These are phyloP conservation scores for Pseudoatta argentina DNA, from an alignment of 1,140 invertebrate genomes.

Conservation along the genomic window DNA sequence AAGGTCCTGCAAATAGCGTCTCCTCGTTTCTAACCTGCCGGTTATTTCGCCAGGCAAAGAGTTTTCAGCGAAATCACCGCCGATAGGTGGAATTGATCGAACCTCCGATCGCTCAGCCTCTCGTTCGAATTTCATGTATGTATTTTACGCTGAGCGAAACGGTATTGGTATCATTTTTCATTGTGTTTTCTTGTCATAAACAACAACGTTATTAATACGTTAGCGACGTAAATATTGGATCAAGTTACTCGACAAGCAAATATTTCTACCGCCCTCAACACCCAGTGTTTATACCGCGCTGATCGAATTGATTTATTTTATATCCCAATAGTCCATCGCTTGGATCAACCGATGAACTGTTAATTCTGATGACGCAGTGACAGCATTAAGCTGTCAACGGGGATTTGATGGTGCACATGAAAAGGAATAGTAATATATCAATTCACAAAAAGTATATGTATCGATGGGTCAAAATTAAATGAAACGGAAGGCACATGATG, in stretches of 20 bases:
- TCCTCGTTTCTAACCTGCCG: slow-evolving; percentile 11
- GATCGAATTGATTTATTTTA: slow-evolving; percentile 59
- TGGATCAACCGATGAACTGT: slow-evolving; percentile 53
- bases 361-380: slow-evolving; percentile 39
- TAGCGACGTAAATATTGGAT: slow-evolving; percentile 44
- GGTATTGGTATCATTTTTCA: slow-evolving; percentile 37
- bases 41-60: slow-evolving; percentile 21
- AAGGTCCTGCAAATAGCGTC: slow-evolving; percentile 51
- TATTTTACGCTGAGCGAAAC: background rate
- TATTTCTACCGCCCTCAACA: slow-evolving; percentile 43
- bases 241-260: slow-evolving; percentile 43
- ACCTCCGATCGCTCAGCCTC: background rate
- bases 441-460: background rate
- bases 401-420: background rate
- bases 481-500: slow-evolving; percentile 22
- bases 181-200: slow-evolving; percentile 19
- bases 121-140: background rate
- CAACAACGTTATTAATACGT: slow-evolving; percentile 49
- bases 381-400: slow-evolving; percentile 50
- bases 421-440: slow-evolving; percentile 26
- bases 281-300: slow-evolving; percentile 7
- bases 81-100: slow-evolving; percentile 8
- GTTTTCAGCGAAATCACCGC: slow-evolving; percentile 27
- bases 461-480: slow-evolving; percentile 29
- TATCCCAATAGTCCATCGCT: slow-evolving; percentile 34